These are phyloP conservation scores for Sinocyclocheilus maitianheensis DNA, from an alignment of 2,113 vertebrate species.

Conservation along the genomic window DNA sequence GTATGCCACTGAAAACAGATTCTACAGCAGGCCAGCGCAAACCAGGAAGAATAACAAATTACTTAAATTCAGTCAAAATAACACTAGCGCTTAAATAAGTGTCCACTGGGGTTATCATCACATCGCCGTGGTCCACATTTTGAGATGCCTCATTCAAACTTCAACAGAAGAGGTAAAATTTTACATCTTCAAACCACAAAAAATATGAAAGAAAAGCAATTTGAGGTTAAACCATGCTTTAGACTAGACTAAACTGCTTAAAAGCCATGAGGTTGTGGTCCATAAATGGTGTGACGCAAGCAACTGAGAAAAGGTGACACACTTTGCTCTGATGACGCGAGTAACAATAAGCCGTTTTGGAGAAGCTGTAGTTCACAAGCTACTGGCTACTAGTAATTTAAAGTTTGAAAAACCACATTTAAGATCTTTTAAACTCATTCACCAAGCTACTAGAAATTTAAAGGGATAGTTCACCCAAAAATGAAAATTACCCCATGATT, in stretches of 20 bases:
- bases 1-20: conserved; percentile 59
- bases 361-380: not conserved
- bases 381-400: no score
- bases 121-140: conserved; percentile 1
- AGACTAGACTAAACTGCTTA: not conserved
- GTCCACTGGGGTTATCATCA: conserved; percentile 33
- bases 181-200: not conserved
- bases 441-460: no score
- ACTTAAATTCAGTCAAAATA: conserved; percentile 56
- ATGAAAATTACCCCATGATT: no score
- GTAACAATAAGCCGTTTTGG: not conserved
- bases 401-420: no score
- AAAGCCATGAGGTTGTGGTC: not conserved
- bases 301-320: not conserved
- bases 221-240: not conserved
- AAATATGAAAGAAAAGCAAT: conserved; percentile 2
- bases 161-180: conserved; percentile 6
- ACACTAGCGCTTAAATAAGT: conserved; percentile 58
- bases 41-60: conserved; percentile 63
- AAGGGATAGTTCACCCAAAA: no score
- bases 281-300: not conserved
- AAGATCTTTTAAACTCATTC: no score
- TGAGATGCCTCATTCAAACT: conserved; percentile 3
- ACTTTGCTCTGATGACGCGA: not conserved
- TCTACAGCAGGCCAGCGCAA: conserved; percentile 54